Conservation (phyloP, 2,797 vertebrate species). For the Myotis vivesi region DNA sequence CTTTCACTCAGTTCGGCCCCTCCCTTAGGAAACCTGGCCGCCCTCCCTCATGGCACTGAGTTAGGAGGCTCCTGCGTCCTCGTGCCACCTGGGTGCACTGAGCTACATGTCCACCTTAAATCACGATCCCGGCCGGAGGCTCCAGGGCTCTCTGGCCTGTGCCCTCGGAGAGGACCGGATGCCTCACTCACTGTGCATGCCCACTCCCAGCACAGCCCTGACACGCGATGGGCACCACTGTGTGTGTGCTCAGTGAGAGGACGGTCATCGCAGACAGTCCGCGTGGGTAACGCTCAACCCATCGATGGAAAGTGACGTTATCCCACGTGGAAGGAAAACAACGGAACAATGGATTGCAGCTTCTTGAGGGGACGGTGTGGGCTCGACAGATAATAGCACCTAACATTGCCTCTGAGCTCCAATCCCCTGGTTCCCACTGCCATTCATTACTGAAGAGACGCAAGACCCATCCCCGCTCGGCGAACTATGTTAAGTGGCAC, state of each 20-base stretch:
- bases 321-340: neutral
- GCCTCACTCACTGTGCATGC: rapidly evolving
- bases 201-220: neutral
- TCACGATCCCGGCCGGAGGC: neutral
- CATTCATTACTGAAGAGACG: neutral
- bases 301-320: neutral
- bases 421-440: neutral
- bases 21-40: neutral
- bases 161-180: neutral
- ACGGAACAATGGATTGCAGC: neutral
- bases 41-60: rapidly evolving
- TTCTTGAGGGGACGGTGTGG: neutral
- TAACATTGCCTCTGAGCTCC: neutral
- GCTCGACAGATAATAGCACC: neutral
- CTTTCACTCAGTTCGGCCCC: neutral
- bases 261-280: rapidly evolving
- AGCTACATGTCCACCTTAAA: neutral
- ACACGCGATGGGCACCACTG: rapidly evolving
- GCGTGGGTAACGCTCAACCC: neutral
- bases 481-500: neutral
- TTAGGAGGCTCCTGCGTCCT: neutral
- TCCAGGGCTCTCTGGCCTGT: neutral
- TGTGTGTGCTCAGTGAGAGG: neutral
- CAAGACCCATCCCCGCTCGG: neutral
- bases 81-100: too few species aligned